These are phyloP conservation scores for Ctenosaura bakeri DNA, from an alignment of 2,797 vertebrate species.

Conservation along the genomic window DNA sequence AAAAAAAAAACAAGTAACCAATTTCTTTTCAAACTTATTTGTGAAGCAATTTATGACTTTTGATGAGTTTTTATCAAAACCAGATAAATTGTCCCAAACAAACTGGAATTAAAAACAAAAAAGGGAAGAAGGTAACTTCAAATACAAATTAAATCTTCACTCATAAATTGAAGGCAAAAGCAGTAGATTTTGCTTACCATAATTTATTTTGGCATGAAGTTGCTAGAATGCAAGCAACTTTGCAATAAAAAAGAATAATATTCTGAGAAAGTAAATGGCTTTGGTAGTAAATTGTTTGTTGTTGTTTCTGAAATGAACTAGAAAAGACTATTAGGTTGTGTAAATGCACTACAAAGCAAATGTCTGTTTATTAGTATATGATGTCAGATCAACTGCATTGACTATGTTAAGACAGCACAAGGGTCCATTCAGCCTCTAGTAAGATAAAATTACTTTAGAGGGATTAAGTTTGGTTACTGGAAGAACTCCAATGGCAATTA, in stretches of 20 bases:
- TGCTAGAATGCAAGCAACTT: not conserved
- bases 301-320: not conserved
- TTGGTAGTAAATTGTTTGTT: not conserved
- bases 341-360: conserved; percentile 37
- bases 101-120: not conserved
- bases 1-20: too few species aligned
- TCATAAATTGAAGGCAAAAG: not conserved
- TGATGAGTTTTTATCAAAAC: too few species aligned
- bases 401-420: conserved; percentile 52
- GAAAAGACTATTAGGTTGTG: conserved; percentile 22
- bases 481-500: conserved; percentile 51
- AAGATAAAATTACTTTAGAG: conserved; percentile 71
- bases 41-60: too few species aligned
- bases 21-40: too few species aligned
- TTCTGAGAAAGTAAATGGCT: not conserved
- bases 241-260: not conserved
- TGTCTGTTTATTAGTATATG: conserved; percentile 43
- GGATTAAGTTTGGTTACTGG: conserved; percentile 63
- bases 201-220: not conserved
- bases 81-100: too few species aligned
- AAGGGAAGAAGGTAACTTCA: not conserved
- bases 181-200: not conserved
- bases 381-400: conserved; percentile 67
- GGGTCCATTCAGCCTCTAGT: conserved; percentile 57
- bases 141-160: not conserved